Conservation (phyloP, 2,888 invertebrate species). For the Drosophila rubida region DNA sequence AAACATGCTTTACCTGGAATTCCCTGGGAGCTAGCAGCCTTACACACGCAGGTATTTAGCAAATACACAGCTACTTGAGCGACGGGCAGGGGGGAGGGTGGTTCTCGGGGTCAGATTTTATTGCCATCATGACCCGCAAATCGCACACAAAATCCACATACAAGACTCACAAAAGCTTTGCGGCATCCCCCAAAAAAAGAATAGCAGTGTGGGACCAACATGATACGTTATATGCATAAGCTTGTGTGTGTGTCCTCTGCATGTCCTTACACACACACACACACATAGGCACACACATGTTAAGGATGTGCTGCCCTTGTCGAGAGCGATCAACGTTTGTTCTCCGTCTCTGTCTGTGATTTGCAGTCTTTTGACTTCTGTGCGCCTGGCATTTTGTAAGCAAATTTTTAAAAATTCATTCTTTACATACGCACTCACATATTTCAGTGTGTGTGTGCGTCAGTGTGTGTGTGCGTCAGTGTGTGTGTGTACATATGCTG, state of each 20-base stretch:
- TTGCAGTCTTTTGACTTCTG: slow-evolving; percentile 50
- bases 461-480: slow-evolving; percentile 3
- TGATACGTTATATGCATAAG: background rate
- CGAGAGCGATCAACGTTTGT: slow-evolving; percentile 31
- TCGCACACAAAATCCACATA: slow-evolving; percentile 67
- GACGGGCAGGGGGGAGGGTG: background rate
- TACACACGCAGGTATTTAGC: slow-evolving; percentile 25
- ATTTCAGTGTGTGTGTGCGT: background rate
- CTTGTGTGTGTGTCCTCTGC: slow-evolving; percentile 7
- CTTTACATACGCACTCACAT: slow-evolving; percentile 28
- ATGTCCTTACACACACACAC: slow-evolving; percentile 3
- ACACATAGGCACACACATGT: too few relatives aligned
- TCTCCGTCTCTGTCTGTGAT: background rate
- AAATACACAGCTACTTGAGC: slow-evolving; percentile 43
- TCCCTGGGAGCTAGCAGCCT: background rate
- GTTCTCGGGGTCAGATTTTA: slow-evolving; percentile 53
- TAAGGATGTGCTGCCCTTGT: slow-evolving; percentile 42
- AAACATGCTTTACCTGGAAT: slow-evolving; percentile 6
- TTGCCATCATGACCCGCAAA: slow-evolving; percentile 68
- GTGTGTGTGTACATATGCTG: background rate
- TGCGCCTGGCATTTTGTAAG: slow-evolving; percentile 76
- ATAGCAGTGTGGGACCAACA: slow-evolving; percentile 19
- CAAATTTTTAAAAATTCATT: slow-evolving; percentile 73
- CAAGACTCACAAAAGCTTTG: slow-evolving; percentile 63
- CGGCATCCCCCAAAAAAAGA: slow-evolving; percentile 34